phyloP scores from a whole-genome alignment of 2,888 invertebrate species.

The Hydraecia micacea region DNA sequence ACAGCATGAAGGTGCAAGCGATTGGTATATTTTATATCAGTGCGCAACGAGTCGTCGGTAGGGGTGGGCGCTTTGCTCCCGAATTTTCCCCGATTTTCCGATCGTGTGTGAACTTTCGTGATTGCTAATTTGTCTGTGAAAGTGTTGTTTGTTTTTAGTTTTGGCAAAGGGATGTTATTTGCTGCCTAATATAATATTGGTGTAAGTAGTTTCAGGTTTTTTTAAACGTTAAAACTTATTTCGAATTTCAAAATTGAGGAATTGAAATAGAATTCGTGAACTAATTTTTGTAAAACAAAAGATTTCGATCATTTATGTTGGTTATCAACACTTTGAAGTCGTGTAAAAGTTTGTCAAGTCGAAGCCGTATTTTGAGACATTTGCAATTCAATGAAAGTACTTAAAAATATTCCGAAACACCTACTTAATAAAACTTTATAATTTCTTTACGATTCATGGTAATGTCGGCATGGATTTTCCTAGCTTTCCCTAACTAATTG shows the following conservation, averaged over 20 bases:
- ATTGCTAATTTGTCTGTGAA: conserved; percentile 61
- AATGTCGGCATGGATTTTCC: conserved; percentile 8
- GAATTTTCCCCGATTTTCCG: conserved; percentile 68
- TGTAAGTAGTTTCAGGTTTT: conserved; percentile 56
- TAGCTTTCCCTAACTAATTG: conserved; percentile 32
- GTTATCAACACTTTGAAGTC: background rate
- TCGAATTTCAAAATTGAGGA: conserved; percentile 12
- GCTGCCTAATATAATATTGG: conserved; percentile 17
- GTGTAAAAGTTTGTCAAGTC: background rate
- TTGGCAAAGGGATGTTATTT: conserved; percentile 63
- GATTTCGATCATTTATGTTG: background rate
- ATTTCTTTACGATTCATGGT: conserved; percentile 32
- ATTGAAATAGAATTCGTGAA: background rate
- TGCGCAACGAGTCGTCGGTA: conserved; percentile 73
- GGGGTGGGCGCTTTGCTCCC: conserved; percentile 72
- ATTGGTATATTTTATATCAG: conserved; percentile 78
- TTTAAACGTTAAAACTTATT: conserved; percentile 17
- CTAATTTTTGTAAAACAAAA: background rate
- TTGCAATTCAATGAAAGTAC: background rate
- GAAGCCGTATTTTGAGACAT: background rate
- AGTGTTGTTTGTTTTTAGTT: conserved; percentile 65
- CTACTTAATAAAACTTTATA: conserved; percentile 29
- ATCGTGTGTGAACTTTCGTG: conserved; percentile 76
- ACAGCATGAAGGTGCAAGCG: conserved; percentile 73
- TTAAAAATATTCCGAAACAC: background rate